Evolutionary conservation across 2,888 invertebrate genomes (phyloP), one percentile per base, ranked within the genome.

Genomic region (Ophion ventricosus): DNA sequence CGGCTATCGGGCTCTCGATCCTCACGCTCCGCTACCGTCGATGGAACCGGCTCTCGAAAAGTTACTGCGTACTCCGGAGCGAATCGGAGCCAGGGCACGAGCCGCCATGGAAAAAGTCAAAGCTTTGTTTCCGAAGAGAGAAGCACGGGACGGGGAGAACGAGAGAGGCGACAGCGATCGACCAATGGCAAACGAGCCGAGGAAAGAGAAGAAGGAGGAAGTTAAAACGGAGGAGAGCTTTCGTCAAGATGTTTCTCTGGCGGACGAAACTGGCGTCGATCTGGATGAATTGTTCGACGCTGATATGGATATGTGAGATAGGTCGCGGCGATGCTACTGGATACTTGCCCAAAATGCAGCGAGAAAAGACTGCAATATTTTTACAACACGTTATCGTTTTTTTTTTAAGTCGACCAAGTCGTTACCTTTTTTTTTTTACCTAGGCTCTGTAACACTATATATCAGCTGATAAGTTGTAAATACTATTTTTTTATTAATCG

Each of bases 1-100:
- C 23, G 82, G 90, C 0, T 64, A 88, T 85, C 89, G 92, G 7
- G 91, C 90, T 1, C 49, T 92, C 0, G 82, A 92, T 86, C 90
- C 90, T 5, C 74, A 88, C 2, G 80, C 84, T n/a, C 84, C 90
- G 5, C 66, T 92, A n/a, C 87, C 89, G 49, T 78, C 86, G 1
- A 78, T 89, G 40, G 81, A 88, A 1, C 84, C 88, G 54, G 82
- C 89, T 67, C 67, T 92, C 7, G 84, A 79, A 59, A 75, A 88
- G 17, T 73, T 87, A 61, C 70, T 91, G 4, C 82, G 81, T 54
- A 79, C 73, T 23, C 89, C 90, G 3, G 83, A 87, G 20, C 73
- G 67, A 0, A 20, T 88, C 3, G 85, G 67, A 75, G 56, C 70
- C 8, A 87, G 80, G 61, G 83, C 84, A 5, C 70, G 86, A 66